These are phyloP conservation scores for Aleiodes testaceus DNA, from an alignment of 2,888 invertebrate species.

Conservation along the genomic window DNA sequence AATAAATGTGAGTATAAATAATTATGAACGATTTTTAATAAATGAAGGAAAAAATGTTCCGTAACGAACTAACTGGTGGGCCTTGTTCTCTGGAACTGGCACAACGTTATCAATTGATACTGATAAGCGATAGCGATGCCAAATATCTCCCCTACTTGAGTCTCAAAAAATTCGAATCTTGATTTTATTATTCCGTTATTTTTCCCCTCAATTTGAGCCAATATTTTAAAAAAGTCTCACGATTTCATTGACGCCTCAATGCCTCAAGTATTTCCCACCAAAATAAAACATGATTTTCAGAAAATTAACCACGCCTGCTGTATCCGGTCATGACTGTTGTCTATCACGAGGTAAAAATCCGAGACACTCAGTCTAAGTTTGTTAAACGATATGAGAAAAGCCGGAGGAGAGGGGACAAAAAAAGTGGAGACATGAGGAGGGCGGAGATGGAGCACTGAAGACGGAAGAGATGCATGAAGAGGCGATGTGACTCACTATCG, in stretches of 20 bases:
- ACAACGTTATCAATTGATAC: conserved; percentile 51
- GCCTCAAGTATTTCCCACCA: background rate
- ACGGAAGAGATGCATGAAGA: conserved; percentile 29
- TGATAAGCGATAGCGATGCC: conserved; percentile 64
- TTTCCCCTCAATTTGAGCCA: too few relatives aligned
- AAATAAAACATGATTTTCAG: background rate
- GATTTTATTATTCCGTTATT: background rate
- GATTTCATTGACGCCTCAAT: background rate
- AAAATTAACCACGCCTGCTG: conserved; percentile 10
- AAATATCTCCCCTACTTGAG: conserved; percentile 45
- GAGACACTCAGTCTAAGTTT: conserved; percentile 28
- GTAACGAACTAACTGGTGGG: conserved; percentile 8
- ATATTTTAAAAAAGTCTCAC: background rate
- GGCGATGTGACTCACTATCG: conserved; percentile 44
- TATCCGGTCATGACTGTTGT: conserved; percentile 21
- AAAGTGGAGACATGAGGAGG: conserved; percentile 17
- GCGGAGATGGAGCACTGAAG: background rate
- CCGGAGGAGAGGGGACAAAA: conserved; percentile 6
- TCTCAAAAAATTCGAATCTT: conserved; percentile 8
- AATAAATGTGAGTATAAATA: background rate
- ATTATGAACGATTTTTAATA: background rate
- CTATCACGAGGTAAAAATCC: conserved; percentile 29
- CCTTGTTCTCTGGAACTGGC: background rate
- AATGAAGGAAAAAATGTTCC: background rate
- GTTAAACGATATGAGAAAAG: conserved; percentile 34